Percentiles rank a stretch among this genome's conserved stretches.
Evolutionary conservation across 1,140 invertebrate species (phyloP).

Genomic region (Lasaia peninsularis): DNA sequence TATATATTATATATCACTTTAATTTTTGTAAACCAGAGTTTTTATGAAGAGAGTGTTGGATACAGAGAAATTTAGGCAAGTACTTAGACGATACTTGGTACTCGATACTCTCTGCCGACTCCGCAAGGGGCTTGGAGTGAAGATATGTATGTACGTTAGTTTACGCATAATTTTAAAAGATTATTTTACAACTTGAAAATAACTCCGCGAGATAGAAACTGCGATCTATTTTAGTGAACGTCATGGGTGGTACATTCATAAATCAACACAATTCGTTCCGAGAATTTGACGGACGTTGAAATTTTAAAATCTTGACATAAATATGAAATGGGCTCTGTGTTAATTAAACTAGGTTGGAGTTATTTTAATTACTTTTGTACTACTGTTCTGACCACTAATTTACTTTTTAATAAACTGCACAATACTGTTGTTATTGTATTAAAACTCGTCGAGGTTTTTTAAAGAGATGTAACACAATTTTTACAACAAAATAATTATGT

Average conservation of each 20-base stretch:
- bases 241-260: constrained; percentile 60
- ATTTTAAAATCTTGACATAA: constrained; percentile 38
- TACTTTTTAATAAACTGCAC: background rate
- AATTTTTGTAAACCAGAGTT: no score
- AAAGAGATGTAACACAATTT: no score
- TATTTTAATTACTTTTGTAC: background rate
- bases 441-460: no score
- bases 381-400: background rate
- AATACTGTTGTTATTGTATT: no score
- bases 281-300: constrained; percentile 54
- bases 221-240: constrained; percentile 53
- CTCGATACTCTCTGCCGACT: no score
- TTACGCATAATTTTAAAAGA: background rate
- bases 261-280: constrained; percentile 69
- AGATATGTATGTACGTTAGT: no score
- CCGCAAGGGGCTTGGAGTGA: no score
- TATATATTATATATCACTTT: no score
- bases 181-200: background rate
- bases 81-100: no score
- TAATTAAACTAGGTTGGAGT: background rate
- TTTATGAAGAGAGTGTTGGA: no score
- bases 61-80: no score
- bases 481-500: no score
- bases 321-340: background rate
- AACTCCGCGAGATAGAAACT: background rate